Conservation (phyloP, 2,888 invertebrate genomes). For the Platycheirus rosarum region DNA sequence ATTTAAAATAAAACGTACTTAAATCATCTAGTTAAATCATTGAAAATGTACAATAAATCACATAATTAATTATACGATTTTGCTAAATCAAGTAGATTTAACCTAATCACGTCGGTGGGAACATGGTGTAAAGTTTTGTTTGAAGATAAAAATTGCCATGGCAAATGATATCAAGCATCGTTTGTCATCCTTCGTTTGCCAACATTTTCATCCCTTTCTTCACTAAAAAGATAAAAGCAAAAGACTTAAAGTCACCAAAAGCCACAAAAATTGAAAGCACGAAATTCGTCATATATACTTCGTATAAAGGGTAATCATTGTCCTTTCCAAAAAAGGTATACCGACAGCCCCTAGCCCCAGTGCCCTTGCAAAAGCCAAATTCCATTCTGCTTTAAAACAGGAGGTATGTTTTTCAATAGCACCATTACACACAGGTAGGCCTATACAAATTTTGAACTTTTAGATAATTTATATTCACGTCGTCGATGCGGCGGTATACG, state of each 20-base stretch:
- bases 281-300: conserved; percentile 20
- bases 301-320: conserved; percentile 19
- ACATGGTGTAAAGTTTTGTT: too few species aligned
- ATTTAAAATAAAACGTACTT: too few species aligned
- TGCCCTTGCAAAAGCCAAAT: conserved; percentile 20
- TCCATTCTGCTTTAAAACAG: too few species aligned
- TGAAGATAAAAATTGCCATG: too few species aligned
- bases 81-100: too few species aligned
- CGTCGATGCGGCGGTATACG: conserved; percentile 6
- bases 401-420: conserved; percentile 18
- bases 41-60: too few species aligned
- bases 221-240: conserved; percentile 11
- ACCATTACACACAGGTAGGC: conserved; percentile 15
- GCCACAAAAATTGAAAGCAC: conserved; percentile 31
- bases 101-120: too few species aligned
- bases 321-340: background rate
- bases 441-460: conserved; percentile 40
- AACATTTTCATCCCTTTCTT: background rate
- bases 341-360: conserved; percentile 1
- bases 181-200: conserved; percentile 10
- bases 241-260: conserved; percentile 29
- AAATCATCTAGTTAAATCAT: too few species aligned
- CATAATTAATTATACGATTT: too few species aligned
- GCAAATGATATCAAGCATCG: background rate
- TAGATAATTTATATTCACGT: conserved; percentile 38